Conservation (phyloP, 1,140 invertebrate species). For the Drosophila bipectinata region DNA sequence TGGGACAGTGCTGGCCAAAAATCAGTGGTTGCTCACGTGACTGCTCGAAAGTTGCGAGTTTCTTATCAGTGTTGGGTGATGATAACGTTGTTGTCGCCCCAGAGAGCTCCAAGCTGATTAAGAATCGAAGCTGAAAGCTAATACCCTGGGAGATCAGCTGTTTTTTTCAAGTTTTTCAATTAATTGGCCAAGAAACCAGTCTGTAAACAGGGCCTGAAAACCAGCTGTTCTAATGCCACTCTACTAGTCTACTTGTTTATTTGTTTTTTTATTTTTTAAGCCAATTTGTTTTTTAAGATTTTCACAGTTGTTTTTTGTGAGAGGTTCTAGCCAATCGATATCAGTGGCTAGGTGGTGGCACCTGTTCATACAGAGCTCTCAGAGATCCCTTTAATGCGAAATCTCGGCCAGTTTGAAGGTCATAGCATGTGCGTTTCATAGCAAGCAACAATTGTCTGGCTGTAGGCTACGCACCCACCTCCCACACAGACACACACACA, state of each 20-base stretch:
- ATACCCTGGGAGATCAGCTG: constrained; percentile 65
- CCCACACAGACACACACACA: constrained; percentile 2
- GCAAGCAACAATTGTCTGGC: constrained; percentile 38
- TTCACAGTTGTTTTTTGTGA: constrained; percentile 19
- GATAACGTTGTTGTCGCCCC: constrained; percentile 21
- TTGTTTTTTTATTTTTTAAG: constrained; percentile 67
- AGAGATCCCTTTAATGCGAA: too few species aligned
- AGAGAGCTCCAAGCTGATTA: too few species aligned
- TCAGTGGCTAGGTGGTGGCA: constrained; percentile 3
- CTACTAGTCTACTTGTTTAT: constrained; percentile 40
- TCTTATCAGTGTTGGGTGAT: constrained; percentile 7
- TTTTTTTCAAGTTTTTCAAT: constrained; percentile 39
- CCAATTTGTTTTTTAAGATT: constrained; percentile 72
- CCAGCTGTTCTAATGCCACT: constrained; percentile 18
- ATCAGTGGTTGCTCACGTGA: constrained; percentile 30
- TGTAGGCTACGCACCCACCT: constrained; percentile 2
- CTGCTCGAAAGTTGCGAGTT: constrained; percentile 1
- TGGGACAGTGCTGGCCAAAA: constrained; percentile 7
- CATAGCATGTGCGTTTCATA: constrained; percentile 38
- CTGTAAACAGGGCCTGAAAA: constrained; percentile 11
- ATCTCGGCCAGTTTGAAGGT: constrained; percentile 47
- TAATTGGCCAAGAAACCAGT: constrained; percentile 26
- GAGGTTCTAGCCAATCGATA: too few species aligned
- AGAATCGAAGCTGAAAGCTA: constrained; percentile 13
- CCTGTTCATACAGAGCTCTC: too few species aligned